These are phyloP conservation scores for Pycnonotus jocosus DNA, from an alignment of 2,113 vertebrate genomes.

Conservation along the genomic window DNA sequence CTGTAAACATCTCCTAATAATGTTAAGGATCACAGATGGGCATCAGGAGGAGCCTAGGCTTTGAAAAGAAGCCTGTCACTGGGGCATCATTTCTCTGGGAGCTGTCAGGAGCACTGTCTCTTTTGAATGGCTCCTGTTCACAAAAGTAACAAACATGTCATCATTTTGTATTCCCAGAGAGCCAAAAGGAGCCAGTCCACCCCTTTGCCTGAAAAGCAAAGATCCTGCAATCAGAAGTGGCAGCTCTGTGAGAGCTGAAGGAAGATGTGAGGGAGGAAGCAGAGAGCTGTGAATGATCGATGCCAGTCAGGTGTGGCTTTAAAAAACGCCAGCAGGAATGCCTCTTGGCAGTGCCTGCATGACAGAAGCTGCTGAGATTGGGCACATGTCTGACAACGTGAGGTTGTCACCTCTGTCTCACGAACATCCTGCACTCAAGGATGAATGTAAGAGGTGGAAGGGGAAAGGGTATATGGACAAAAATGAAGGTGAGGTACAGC, in stretches of 20 bases:
- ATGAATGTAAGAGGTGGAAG: background rate
- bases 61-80: background rate
- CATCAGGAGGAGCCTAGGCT: background rate
- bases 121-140: background rate
- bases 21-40: background rate
- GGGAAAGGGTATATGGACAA: background rate
- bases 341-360: background rate
- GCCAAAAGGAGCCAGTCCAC: constrained; percentile 12
- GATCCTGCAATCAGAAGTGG: background rate
- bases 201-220: constrained; percentile 1
- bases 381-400: background rate
- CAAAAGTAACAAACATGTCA: background rate
- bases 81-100: background rate
- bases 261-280: background rate
- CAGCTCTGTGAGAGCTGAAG: background rate
- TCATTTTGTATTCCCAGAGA: constrained; percentile 25
- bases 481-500: background rate
- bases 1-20: background rate
- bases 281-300: background rate
- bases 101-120: background rate
- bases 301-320: background rate
- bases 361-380: background rate
- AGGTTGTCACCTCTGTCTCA: background rate
- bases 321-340: background rate
- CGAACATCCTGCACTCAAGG: background rate